Conservation (phyloP, 2,888 invertebrate genomes). For the Scaptomyza flava region DNA sequence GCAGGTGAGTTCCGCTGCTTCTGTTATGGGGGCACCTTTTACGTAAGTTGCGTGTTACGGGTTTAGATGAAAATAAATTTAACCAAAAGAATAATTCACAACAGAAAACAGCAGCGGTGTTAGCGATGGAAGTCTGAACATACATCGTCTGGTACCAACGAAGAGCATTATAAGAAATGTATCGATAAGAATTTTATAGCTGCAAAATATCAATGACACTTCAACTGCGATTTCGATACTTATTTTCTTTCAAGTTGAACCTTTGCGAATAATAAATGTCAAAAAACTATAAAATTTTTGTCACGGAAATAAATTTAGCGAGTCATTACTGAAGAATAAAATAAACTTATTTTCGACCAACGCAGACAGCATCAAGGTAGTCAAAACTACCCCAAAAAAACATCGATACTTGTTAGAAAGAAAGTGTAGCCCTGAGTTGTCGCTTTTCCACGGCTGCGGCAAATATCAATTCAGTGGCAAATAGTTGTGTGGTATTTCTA, state of each 20-base stretch:
- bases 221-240: background rate
- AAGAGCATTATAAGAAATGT: background rate
- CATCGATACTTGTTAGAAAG: slow-evolving; percentile 12
- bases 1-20: background rate
- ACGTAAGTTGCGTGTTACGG: slow-evolving; percentile 12
- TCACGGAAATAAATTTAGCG: background rate
- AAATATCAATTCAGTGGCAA: background rate
- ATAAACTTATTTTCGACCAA: background rate
- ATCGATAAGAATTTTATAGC: background rate
- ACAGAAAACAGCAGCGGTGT: slow-evolving; percentile 48
- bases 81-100: slow-evolving; percentile 63
- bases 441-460: slow-evolving; percentile 12
- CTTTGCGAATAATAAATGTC: too few species aligned
- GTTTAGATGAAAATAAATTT: slow-evolving; percentile 53
- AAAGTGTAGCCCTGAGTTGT: slow-evolving; percentile 12
- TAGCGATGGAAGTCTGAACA: slow-evolving; percentile 31
- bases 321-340: background rate
- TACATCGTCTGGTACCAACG: background rate
- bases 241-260: background rate
- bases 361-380: background rate
- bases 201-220: background rate
- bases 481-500: background rate
- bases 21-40: slow-evolving; percentile 12
- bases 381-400: background rate
- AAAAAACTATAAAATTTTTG: background rate